Evolutionary conservation across 1,140 invertebrate genomes (phyloP).

Genomic region (Tetramorium simillimum): DNA sequence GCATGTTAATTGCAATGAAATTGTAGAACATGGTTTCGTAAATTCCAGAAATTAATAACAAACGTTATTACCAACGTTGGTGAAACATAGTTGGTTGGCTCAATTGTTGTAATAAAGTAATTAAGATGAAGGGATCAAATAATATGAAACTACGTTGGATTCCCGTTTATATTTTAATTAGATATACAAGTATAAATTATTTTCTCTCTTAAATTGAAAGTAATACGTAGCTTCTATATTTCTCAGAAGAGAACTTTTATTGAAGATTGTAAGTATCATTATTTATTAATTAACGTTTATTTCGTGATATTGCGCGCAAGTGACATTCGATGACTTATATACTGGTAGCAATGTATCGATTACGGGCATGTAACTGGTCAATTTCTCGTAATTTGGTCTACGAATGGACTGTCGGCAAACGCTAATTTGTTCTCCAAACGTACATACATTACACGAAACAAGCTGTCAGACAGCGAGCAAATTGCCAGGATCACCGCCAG

Average conservation of each 20-base stretch:
- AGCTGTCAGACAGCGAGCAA: slow-evolving; percentile 37
- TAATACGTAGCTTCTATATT: not conserved
- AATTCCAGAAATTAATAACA: slow-evolving; percentile 15
- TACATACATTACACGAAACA: slow-evolving; percentile 57
- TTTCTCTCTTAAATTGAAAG: not conserved
- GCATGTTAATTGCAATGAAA: slow-evolving; percentile 26
- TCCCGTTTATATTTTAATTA: not conserved
- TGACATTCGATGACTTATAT: not conserved
- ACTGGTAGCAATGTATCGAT: slow-evolving; percentile 15
- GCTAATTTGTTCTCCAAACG: slow-evolving; percentile 45
- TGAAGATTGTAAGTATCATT: not conserved
- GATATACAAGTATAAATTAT: not conserved
- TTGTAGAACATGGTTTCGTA: not conserved
- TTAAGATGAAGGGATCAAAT: not conserved
- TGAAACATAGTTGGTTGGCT: not conserved
- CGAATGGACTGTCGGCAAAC: slow-evolving; percentile 32
- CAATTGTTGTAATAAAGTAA: not conserved
- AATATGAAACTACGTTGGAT: not conserved
- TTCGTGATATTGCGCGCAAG: not conserved
- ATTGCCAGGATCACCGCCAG: slow-evolving; percentile 36
- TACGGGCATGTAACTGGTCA: slow-evolving; percentile 12
- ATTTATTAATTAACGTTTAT: not conserved
- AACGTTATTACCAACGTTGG: not conserved
- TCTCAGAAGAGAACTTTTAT: not conserved
- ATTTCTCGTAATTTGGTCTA: slow-evolving; percentile 19